Conservation (phyloP, 2,797 vertebrate genomes). For the Stomatorhinus walkeri region DNA sequence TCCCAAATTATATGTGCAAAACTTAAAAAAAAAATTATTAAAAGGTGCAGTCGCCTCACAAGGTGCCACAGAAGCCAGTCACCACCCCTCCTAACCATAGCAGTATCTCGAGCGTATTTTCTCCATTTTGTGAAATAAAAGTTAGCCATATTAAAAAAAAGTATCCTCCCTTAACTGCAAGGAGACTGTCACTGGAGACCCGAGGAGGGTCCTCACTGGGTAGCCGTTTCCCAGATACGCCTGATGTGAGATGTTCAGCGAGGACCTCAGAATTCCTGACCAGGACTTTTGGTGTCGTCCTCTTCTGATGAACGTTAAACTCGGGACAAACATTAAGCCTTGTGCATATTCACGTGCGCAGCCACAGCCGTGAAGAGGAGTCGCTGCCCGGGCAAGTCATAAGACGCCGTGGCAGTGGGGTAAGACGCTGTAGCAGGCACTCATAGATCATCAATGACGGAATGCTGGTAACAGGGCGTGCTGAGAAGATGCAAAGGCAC, state of each 20-base stretch:
- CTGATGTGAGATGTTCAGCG: neutral
- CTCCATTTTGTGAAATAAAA: neutral
- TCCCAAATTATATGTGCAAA: neutral
- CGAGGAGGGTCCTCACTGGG: neutral
- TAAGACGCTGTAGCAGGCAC: neutral
- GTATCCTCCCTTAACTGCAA: conserved; percentile 1
- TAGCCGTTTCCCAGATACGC: neutral
- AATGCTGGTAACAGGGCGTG: neutral
- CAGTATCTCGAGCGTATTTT: neutral
- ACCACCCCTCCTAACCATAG: neutral
- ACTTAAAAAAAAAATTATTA: neutral
- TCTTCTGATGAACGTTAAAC: neutral
- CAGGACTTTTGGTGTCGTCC: neutral
- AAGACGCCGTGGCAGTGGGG: neutral
- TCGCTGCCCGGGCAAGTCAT: neutral
- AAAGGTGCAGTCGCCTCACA: neutral
- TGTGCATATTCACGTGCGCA: neutral
- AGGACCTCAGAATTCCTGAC: neutral
- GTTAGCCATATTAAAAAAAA: neutral
- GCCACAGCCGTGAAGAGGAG: neutral
- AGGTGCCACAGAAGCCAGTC: neutral
- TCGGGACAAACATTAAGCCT: neutral
- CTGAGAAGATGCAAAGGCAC: neutral
- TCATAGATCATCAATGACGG: neutral
- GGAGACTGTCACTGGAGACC: neutral